Conservation (phyloP, 2,113 vertebrate genomes). For the Vombatus ursinus region DNA sequence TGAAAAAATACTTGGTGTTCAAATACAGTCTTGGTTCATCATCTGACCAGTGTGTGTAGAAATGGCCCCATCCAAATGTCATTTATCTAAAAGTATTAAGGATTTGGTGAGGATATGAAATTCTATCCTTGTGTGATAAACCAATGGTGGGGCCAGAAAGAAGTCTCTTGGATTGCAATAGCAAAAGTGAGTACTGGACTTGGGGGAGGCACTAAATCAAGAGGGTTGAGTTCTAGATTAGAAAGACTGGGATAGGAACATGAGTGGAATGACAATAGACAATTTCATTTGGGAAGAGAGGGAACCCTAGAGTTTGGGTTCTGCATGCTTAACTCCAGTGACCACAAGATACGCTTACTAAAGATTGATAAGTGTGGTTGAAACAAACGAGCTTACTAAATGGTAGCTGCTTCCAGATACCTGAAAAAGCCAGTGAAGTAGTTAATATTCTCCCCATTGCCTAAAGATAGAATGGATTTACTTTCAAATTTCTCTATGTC, state of each 20-base stretch:
- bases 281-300: neutral
- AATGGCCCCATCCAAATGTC: constrained; percentile 43
- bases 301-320: neutral
- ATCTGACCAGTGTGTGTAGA: constrained; percentile 5
- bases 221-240: neutral
- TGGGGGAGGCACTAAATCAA: neutral
- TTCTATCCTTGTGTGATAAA: neutral
- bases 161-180: neutral
- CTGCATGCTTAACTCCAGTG: neutral
- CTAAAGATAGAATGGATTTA: neutral
- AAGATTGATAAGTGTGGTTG: neutral
- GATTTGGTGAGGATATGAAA: neutral
- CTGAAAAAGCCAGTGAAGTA: neutral
- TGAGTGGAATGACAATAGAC: neutral
- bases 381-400: neutral
- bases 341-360: neutral
- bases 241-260: neutral
- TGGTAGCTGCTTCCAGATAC: neutral
- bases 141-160: neutral
- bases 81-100: neutral
- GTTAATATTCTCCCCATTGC: neutral
- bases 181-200: neutral
- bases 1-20: constrained; percentile 43
- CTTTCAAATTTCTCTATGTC: neutral
- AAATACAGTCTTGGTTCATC: constrained; percentile 42